phyloP scores from a whole-genome alignment of 2,888 invertebrate species.

The Apodemia arnacis region DNA sequence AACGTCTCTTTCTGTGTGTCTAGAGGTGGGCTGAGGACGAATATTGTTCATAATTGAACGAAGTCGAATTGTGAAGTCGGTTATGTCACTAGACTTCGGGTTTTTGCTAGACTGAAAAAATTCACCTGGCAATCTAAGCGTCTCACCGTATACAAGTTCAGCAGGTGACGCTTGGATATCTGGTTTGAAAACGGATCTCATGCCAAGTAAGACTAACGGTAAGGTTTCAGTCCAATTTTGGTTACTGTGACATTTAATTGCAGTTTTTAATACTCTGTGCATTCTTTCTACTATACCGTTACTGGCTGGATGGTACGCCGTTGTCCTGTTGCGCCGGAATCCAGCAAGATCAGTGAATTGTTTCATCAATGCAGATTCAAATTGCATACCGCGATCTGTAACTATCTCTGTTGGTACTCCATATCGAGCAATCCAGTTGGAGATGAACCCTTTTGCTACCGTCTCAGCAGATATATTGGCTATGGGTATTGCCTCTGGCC shows the following conservation, averaged over 20 bases:
- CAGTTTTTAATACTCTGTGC: background rate
- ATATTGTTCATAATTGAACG: slow-evolving; percentile 31
- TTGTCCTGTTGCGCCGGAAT: slow-evolving; percentile 27
- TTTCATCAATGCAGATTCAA: slow-evolving; percentile 77
- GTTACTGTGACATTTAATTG: background rate
- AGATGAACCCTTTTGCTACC: slow-evolving; percentile 86
- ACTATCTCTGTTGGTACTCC: slow-evolving; percentile 87
- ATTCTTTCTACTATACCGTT: background rate
- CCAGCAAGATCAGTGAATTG: slow-evolving; percentile 82
- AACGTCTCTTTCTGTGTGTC: background rate
- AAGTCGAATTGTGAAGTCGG: background rate
- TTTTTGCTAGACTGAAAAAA: background rate
- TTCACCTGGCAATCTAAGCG: background rate
- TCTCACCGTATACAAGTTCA: background rate
- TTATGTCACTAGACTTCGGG: background rate
- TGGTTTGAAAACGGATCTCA: background rate
- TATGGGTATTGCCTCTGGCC: slow-evolving; percentile 85
- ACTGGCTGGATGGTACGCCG: background rate
- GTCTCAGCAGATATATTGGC: slow-evolving; percentile 87
- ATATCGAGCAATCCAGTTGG: slow-evolving; percentile 89
- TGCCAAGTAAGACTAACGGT: background rate
- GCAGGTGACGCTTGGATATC: slow-evolving; percentile 4
- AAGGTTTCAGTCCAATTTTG: background rate
- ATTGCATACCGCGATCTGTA: slow-evolving; percentile 85
- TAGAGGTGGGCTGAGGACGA: slow-evolving; percentile 7